Conservation (phyloP, 2,888 invertebrate genomes). For the Frankliniella intonsa region DNA sequence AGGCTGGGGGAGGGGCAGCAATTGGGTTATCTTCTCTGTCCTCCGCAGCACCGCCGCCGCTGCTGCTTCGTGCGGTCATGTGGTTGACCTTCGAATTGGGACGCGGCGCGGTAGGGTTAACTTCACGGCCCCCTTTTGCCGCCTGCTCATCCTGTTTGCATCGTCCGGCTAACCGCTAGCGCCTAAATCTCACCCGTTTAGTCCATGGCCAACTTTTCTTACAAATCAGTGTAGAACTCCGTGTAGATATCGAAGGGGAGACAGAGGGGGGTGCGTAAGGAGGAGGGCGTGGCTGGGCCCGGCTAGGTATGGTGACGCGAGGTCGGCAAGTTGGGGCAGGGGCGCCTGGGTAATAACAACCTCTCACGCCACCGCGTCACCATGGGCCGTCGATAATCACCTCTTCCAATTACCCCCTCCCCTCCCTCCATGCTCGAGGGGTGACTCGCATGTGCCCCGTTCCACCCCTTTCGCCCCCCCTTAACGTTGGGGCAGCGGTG, state of each 20-base stretch:
- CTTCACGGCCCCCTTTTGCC: not conserved
- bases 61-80: not conserved
- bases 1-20: too few species aligned
- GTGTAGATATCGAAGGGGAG: too few species aligned
- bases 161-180: not conserved
- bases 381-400: not conserved
- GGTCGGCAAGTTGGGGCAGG: not conserved
- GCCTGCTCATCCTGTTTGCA: not conserved
- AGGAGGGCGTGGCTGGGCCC: too few species aligned
- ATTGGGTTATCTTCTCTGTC: too few species aligned
- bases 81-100: not conserved
- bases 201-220: too few species aligned
- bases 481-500: not conserved
- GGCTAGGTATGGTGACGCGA: too few species aligned
- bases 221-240: too few species aligned
- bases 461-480: not conserved
- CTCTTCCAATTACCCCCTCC: not conserved
- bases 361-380: not conserved
- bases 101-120: not conserved
- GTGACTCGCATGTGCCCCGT: too few species aligned
- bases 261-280: too few species aligned
- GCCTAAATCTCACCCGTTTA: too few species aligned
- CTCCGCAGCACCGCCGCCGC: not conserved
- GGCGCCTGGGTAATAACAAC: not conserved
- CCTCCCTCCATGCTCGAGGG: not conserved